Evolutionary conservation across 2,797 vertebrate genomes (phyloP), one percentile per base, ranked within the genome.

Genomic region (Galaxias olidus): DNA sequence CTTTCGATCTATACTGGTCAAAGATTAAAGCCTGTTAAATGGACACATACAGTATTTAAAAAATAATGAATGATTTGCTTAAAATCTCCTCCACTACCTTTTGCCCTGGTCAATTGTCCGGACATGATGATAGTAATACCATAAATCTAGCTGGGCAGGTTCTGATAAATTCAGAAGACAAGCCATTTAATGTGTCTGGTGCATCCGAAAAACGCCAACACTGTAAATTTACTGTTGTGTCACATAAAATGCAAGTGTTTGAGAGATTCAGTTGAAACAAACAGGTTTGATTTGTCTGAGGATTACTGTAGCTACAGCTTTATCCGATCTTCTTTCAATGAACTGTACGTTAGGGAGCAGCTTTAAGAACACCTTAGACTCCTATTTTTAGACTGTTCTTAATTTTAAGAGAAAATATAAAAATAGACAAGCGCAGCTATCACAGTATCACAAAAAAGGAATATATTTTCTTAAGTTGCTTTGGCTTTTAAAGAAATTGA

Each of bases 201-300:
- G 56, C 67, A 57, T 74, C 43, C 58, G 9, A 47, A 61, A 64
- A 72, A 30, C 43, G 19, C 12, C 41, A 40, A 46, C 45, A 20
- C 46, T 72, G 71, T 70, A 72, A 62, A 77, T 81, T 68, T 72
- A 55, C 42, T 56, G 45, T 15, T 46, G 18, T 30, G 54, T 57
- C 4, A 19, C 50, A 41, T 67, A 59, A 79, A 66, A 74, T 48
- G 15, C 65, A 63, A 66, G 44, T 73, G 43, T 72, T 43, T 46
- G 19, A 56, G 59, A 42, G 54, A 44, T 74, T 76, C 71, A 68
- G 71, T 73, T 64, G 44, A 61, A 62, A 68, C 66, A 19, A 66
- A 50, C 61, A 56, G 47, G 47, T 68, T 50, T 63, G 66, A 68
- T 40, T 47, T 45, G 45, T 58, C 53, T 42, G 18, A 65, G 41